Conservation (phyloP, 2,113 vertebrate genomes). For the Trachemys scripta region DNA sequence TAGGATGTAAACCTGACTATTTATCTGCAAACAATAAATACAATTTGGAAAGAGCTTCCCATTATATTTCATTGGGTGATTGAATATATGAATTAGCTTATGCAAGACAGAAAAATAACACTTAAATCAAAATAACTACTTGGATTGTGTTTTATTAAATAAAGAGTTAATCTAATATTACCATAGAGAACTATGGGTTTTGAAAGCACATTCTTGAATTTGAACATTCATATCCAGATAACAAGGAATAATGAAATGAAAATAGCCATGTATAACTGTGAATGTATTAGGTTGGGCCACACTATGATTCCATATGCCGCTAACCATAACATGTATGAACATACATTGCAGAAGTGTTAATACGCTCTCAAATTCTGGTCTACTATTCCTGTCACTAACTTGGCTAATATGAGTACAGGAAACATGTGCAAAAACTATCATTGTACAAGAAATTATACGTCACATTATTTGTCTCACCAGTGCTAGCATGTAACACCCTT, state of each 20-base stretch:
- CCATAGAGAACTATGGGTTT: conserved; percentile 47
- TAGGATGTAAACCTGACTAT: neutral
- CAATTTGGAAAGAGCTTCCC: neutral
- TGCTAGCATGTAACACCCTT: neutral
- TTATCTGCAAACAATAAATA: neutral
- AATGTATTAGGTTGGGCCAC: neutral
- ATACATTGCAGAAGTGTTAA: neutral
- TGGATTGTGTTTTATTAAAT: conserved; percentile 70
- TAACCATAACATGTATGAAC: fast-evolving
- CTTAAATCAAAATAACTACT: conserved; percentile 50
- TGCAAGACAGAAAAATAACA: conserved; percentile 25
- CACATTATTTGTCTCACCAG: neutral
- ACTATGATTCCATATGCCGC: neutral
- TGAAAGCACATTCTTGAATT: conserved; percentile 26
- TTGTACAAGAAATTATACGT: neutral
- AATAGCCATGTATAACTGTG: neutral
- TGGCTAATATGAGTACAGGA: neutral
- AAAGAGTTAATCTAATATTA: conserved; percentile 20
- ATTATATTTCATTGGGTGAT: neutral
- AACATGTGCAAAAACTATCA: neutral
- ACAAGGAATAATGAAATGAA: neutral
- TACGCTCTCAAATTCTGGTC: neutral
- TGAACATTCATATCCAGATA: neutral
- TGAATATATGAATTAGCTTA: conserved; percentile 47
- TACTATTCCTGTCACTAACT: fast-evolving